A percentile compares a stretch with the other conserved stretches of the same genome.
Evolutionary conservation across 2,888 invertebrate species (phyloP).

Genomic region (Amphimallon solstitiale): DNA sequence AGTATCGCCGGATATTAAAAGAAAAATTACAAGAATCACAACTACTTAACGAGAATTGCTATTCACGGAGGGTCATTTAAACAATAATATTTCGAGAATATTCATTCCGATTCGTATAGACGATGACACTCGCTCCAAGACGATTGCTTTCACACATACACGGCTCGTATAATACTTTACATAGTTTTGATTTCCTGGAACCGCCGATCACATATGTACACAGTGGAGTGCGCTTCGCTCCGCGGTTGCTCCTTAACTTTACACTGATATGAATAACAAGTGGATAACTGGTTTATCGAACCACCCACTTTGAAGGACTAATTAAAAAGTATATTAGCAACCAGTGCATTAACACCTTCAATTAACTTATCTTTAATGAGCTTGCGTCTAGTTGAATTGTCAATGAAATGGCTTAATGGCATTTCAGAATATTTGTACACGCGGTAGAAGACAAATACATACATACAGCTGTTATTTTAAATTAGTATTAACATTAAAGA

Average conservation of each 20-base stretch:
- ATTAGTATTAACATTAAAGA: no score
- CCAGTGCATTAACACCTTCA: no score
- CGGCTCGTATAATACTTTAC: slow-evolving; percentile 19
- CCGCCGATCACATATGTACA: slow-evolving; percentile 41
- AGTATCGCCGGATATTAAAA: slow-evolving; percentile 46
- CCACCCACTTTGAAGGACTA: slow-evolving; percentile 33
- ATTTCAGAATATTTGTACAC: no score
- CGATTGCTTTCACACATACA: slow-evolving; percentile 43
- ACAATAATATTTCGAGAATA: slow-evolving; percentile 46
- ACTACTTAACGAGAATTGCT: slow-evolving; percentile 44
- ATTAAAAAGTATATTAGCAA: slow-evolving; percentile 18
- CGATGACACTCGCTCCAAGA: slow-evolving; percentile 43
- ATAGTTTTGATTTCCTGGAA: slow-evolving; percentile 42
- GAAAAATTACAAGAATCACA: slow-evolving; percentile 46
- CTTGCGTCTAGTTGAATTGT: no score
- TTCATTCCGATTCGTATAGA: slow-evolving; percentile 40
- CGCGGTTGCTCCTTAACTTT: slow-evolving; percentile 40
- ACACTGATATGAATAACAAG: slow-evolving; percentile 45
- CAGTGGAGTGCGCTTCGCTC: no score
- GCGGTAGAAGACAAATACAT: no score
- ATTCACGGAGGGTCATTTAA: slow-evolving; percentile 47
- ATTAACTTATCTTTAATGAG: no score
- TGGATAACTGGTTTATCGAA: slow-evolving; percentile 28
- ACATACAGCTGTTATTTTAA: no score
- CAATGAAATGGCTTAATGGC: no score